These are phyloP conservation scores for Chionodraco myersi DNA, from an alignment of 2,113 vertebrate genomes.

Conservation along the genomic window DNA sequence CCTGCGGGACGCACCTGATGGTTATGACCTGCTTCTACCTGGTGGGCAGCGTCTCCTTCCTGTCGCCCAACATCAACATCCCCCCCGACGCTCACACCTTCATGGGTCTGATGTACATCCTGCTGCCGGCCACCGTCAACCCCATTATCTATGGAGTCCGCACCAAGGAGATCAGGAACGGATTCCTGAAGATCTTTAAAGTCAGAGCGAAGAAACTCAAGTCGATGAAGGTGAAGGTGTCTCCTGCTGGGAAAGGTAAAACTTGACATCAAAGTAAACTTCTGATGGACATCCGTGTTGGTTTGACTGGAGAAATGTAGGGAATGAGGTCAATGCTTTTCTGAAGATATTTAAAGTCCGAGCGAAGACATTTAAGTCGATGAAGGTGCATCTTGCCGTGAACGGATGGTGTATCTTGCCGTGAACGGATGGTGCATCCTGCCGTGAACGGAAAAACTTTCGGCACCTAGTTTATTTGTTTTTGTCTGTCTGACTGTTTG, in stretches of 20 bases:
- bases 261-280: background rate
- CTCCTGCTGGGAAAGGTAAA: slow-evolving; percentile 1
- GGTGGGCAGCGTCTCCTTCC: slow-evolving; percentile 84
- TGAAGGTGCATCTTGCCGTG: too few relatives aligned
- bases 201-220: slow-evolving; percentile 28
- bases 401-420: too few relatives aligned
- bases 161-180: slow-evolving; percentile 82
- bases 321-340: too few relatives aligned
- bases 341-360: too few relatives aligned
- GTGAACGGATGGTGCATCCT: too few relatives aligned
- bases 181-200: slow-evolving; percentile 65
- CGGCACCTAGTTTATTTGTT: too few relatives aligned
- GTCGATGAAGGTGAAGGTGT: slow-evolving; percentile 53
- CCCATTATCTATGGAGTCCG: slow-evolving; percentile 85
- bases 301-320: too few relatives aligned
- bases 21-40: slow-evolving; percentile 84
- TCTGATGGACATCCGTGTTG: too few relatives aligned
- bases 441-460: too few relatives aligned
- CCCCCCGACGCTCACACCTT: slow-evolving; percentile 80
- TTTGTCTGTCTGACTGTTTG: too few relatives aligned
- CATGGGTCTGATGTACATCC: slow-evolving; percentile 82
- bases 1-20: slow-evolving; percentile 84
- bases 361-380: too few relatives aligned
- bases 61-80: slow-evolving; percentile 76
- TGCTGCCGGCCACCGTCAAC: slow-evolving; percentile 83